Evolutionary conservation across 2,888 invertebrate species (phyloP).

Genomic region (Harpagoxenus sublaevis): DNA sequence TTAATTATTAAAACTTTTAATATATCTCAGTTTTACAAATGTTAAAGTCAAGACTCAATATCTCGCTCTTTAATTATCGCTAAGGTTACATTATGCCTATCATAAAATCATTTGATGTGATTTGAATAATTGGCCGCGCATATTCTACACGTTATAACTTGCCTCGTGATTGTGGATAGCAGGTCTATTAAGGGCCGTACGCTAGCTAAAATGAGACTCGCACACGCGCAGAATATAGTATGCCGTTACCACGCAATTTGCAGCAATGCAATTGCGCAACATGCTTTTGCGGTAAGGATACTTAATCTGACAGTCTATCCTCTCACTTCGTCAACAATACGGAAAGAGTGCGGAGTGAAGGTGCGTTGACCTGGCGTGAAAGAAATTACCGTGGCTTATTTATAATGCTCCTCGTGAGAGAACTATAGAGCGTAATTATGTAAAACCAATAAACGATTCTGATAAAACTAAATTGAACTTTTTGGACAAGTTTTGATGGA

Average conservation of each 20-base stretch:
- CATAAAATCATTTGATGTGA: not conserved
- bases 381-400: conserved; percentile 10
- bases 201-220: conserved; percentile 74
- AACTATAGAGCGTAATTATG: conserved; percentile 10
- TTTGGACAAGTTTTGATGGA: not conserved
- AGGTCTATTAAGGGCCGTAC: conserved; percentile 48
- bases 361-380: conserved; percentile 52
- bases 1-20: not conserved
- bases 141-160: conserved; percentile 16
- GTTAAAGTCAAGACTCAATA: not conserved
- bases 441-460: not conserved
- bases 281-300: conserved; percentile 72
- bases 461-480: conserved; percentile 14
- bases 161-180: conserved; percentile 16
- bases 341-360: conserved; percentile 57
- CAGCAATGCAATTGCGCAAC: conserved; percentile 76
- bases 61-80: not conserved
- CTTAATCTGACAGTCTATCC: conserved; percentile 69
- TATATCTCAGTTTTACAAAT: not conserved
- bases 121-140: conserved; percentile 7
- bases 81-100: not conserved
- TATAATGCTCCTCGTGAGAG: not conserved
- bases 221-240: conserved; percentile 55
- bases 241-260: conserved; percentile 76
- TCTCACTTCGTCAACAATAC: conserved; percentile 73